Evolutionary conservation across 2,113 vertebrate genomes (phyloP).

Genomic region (Sinocyclocheilus anshuiensis): DNA sequence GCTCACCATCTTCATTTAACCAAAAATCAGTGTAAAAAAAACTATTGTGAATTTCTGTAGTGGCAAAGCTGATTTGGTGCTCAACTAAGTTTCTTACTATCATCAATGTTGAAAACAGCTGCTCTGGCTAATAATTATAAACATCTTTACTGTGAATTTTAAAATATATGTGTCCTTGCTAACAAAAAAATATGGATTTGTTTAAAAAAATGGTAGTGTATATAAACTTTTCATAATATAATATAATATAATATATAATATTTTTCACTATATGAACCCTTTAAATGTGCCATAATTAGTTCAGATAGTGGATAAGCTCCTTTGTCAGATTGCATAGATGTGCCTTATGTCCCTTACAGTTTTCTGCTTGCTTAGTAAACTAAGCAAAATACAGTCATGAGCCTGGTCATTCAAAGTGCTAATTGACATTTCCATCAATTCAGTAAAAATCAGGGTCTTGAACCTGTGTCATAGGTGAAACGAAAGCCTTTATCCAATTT

Average conservation of each 20-base stretch:
- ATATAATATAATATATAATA: too few species aligned
- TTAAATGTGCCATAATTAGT: neutral
- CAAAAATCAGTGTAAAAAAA: neutral
- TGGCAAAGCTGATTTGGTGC: neutral
- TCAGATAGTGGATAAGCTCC: too few species aligned
- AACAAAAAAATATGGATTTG: too few species aligned
- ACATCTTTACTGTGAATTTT: too few species aligned
- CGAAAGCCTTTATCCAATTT: neutral
- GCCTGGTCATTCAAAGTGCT: neutral
- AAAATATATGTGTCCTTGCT: too few species aligned
- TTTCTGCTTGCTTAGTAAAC: slow-evolving; percentile 5
- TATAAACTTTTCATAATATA: too few species aligned
- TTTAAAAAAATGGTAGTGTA: too few species aligned
- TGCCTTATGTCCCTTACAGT: neutral
- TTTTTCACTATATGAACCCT: too few species aligned
- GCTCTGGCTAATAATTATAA: neutral
- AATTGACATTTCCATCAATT: slow-evolving; percentile 8
- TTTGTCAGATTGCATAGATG: neutral
- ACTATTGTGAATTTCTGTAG: too few species aligned
- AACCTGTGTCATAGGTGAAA: slow-evolving; percentile 11
- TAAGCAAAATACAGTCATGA: neutral
- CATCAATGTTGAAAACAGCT: neutral
- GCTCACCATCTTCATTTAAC: neutral
- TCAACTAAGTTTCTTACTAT: neutral
- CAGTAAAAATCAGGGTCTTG: neutral